phyloP scores from a whole-genome alignment of 2,797 vertebrate genomes.

The Parotocinclus haroldoi region DNA sequence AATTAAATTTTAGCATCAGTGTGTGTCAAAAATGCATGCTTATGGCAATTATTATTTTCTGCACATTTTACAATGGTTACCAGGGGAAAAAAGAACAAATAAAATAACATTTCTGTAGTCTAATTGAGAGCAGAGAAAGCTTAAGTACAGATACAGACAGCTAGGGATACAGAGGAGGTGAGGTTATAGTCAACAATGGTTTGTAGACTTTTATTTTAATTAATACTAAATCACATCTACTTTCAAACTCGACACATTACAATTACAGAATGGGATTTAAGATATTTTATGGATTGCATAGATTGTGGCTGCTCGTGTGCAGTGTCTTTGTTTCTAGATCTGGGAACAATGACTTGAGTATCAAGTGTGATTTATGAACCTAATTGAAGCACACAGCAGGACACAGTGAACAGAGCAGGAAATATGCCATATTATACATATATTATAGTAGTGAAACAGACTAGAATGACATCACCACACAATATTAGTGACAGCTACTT shows the following conservation, averaged over 20 bases:
- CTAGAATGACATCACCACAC: neutral
- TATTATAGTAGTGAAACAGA: neutral
- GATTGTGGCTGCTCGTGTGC: constrained; percentile 31
- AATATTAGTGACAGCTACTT: neutral
- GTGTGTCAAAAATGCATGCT: too few relatives aligned
- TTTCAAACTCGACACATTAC: neutral
- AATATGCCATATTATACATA: neutral
- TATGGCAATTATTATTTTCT: too few relatives aligned
- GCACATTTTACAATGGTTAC: neutral
- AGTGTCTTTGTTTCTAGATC: constrained; percentile 5
- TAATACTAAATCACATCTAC: neutral
- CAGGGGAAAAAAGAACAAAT: neutral
- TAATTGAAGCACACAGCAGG: neutral
- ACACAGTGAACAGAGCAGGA: neutral
- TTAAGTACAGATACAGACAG: too few relatives aligned
- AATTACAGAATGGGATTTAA: constrained; percentile 3
- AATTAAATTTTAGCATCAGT: too few relatives aligned
- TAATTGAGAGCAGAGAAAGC: too few relatives aligned
- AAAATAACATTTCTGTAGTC: too few relatives aligned
- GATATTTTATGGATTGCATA: constrained; percentile 50
- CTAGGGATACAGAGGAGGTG: neutral
- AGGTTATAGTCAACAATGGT: too few relatives aligned
- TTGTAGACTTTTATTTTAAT: too few relatives aligned
- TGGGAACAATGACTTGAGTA: neutral
- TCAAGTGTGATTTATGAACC: neutral